These are phyloP conservation scores for Centroberyx gerrardi DNA, from an alignment of 2,797 vertebrate species.

Conservation along the genomic window DNA sequence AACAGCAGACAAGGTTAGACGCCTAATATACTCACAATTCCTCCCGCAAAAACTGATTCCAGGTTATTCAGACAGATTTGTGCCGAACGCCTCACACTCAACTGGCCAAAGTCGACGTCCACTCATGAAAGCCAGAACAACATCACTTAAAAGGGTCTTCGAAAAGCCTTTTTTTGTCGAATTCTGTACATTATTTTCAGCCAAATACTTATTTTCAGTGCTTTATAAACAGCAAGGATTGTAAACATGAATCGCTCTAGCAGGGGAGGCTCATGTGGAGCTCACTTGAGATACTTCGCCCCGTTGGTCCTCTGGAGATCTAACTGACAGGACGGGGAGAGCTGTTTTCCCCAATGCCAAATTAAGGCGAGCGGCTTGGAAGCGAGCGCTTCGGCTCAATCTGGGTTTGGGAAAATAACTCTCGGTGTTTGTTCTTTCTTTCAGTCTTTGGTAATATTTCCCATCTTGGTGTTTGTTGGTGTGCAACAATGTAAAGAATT, in stretches of 20 bases:
- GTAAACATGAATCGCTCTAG: slow-evolving; percentile 79
- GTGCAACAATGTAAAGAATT: slow-evolving; percentile 78
- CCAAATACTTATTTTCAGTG: slow-evolving; percentile 87
- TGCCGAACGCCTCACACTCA: slow-evolving; percentile 33
- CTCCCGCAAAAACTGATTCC: slow-evolving; percentile 37
- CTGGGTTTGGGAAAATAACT: slow-evolving; percentile 45
- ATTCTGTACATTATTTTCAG: slow-evolving; percentile 77
- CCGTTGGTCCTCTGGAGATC: slow-evolving; percentile 57
- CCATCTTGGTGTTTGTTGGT: slow-evolving; percentile 76
- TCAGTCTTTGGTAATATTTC: slow-evolving; percentile 70
- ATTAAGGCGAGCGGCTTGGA: slow-evolving; percentile 43
- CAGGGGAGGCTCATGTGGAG: slow-evolving; percentile 60
- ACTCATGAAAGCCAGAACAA: slow-evolving; percentile 41
- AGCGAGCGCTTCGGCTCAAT: slow-evolving; percentile 36
- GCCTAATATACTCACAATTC: slow-evolving; percentile 28
- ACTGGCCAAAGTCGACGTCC: slow-evolving; percentile 46
- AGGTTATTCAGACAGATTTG: slow-evolving; percentile 23
- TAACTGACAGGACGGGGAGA: slow-evolving; percentile 52
- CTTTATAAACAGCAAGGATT: slow-evolving; percentile 89
- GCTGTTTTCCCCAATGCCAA: slow-evolving; percentile 65
- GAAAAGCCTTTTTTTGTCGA: slow-evolving; percentile 60
- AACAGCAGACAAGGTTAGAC: slow-evolving; percentile 46
- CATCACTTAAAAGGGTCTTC: slow-evolving; percentile 52
- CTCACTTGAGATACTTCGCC: slow-evolving; percentile 51
- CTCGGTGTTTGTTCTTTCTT: slow-evolving; percentile 58